These are phyloP conservation scores for Egretta garzetta DNA, from an alignment of 2,113 vertebrate genomes.

Conservation along the genomic window DNA sequence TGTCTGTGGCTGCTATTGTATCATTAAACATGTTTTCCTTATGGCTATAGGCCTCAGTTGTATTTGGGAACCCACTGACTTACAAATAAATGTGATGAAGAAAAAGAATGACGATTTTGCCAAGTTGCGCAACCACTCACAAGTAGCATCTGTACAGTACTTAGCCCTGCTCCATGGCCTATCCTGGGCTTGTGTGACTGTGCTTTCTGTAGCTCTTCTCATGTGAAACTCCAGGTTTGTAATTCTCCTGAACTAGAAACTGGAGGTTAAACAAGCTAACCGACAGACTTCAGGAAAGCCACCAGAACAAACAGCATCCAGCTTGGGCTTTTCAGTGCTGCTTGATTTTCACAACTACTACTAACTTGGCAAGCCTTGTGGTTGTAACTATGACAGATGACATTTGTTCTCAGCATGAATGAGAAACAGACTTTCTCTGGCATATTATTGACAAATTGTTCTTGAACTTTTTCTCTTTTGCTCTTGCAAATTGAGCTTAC, in stretches of 20 bases:
- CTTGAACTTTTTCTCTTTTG: not conserved
- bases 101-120: not conserved
- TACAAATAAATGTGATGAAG: not conserved
- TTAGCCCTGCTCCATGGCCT: accelerated
- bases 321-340: not conserved
- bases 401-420: not conserved
- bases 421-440: not conserved
- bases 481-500: not conserved
- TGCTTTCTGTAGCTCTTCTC: not conserved
- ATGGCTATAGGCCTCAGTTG: not conserved
- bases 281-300: not conserved
- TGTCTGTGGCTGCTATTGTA: not conserved
- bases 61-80: not conserved
- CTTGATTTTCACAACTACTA: not conserved
- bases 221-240: not conserved
- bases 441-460: not conserved
- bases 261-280: not conserved
- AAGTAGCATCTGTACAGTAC: not conserved
- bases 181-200: accelerated
- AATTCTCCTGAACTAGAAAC: not conserved
- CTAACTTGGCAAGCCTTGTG: not conserved
- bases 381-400: not conserved
- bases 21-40: not conserved
- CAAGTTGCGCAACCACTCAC: not conserved
- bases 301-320: not conserved